These are phyloP conservation scores for Temnothorax nylanderi DNA, from an alignment of 1,140 invertebrate species.

Conservation along the genomic window DNA sequence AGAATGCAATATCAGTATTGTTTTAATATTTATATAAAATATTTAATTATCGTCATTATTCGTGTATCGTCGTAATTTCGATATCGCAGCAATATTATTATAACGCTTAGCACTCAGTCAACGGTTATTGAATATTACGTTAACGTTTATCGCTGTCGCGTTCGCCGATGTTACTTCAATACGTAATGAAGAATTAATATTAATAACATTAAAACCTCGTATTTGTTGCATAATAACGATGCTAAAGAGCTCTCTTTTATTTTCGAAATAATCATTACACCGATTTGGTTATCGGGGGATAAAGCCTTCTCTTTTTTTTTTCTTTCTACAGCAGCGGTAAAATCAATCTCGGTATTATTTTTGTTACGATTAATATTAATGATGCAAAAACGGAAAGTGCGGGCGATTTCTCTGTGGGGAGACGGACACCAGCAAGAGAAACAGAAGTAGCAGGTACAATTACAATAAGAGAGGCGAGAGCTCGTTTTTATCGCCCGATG, in stretches of 20 bases:
- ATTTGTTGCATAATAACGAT: background rate
- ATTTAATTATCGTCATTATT: conserved; percentile 28
- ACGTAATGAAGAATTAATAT: conserved; percentile 27
- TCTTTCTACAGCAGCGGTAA: background rate
- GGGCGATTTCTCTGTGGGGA: background rate
- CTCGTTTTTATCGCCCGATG: conserved; percentile 39
- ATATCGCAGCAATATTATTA: conserved; percentile 19
- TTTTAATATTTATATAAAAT: conserved; percentile 35
- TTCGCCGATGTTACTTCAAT: background rate
- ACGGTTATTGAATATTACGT: conserved; percentile 30
- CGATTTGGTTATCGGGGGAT: background rate
- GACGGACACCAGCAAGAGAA: background rate
- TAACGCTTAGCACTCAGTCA: conserved; percentile 4
- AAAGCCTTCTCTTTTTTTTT: background rate
- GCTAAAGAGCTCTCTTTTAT: background rate
- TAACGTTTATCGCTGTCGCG: background rate
- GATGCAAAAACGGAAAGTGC: background rate
- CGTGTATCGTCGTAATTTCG: background rate
- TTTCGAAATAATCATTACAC: background rate
- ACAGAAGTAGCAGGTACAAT: background rate
- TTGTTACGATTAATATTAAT: background rate
- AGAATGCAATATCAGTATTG: background rate
- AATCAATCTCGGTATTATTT: background rate
- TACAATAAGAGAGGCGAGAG: conserved; percentile 33
- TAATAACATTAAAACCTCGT: conserved; percentile 15